A percentile compares a stretch with the other conserved stretches of the same genome.
phyloP scores from a whole-genome alignment of 1,140 invertebrate genomes.

The Drosophila serrata region DNA sequence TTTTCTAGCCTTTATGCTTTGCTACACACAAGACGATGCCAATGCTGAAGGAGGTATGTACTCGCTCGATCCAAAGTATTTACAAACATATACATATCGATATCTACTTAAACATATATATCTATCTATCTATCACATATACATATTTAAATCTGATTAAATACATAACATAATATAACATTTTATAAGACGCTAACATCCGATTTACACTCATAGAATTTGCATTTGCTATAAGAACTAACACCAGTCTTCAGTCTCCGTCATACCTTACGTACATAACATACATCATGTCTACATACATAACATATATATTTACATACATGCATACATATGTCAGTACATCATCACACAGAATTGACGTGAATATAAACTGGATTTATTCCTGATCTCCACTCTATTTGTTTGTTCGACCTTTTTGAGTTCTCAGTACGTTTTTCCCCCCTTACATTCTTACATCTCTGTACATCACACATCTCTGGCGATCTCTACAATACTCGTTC shows the following conservation, averaged over 20 bases:
- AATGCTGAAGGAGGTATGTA: conserved; percentile 95
- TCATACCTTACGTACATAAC: conserved; percentile 21
- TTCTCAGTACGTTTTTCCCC: neutral
- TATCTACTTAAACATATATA: conserved; percentile 33
- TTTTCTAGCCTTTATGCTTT: conserved; percentile 94
- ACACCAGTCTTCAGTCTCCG: conserved; percentile 12
- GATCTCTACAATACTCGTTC: conserved; percentile 16
- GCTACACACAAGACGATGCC: conserved; percentile 95
- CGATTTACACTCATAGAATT: conserved; percentile 25
- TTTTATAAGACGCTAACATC: conserved; percentile 31
- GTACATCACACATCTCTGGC: conserved; percentile 33
- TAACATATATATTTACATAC: conserved; percentile 33
- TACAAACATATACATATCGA: conserved; percentile 46
- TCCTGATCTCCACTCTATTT: conserved; percentile 1
- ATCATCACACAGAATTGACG: conserved; percentile 31
- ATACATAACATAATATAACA: conserved; percentile 34
- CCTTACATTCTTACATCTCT: conserved; percentile 8
- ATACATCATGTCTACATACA: conserved; percentile 23
- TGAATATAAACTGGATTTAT: conserved; percentile 12
- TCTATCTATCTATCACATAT: conserved; percentile 13
- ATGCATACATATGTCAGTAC: conserved; percentile 25
- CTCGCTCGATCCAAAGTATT: conserved; percentile 72
- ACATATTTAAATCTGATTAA: conserved; percentile 37
- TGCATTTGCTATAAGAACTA: conserved; percentile 38
- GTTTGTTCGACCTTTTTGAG: conserved; percentile 15